Base-by-base conservation (phyloP, 2,113 vertebrate species). In the Mandrillus leucophaeus region DNA sequence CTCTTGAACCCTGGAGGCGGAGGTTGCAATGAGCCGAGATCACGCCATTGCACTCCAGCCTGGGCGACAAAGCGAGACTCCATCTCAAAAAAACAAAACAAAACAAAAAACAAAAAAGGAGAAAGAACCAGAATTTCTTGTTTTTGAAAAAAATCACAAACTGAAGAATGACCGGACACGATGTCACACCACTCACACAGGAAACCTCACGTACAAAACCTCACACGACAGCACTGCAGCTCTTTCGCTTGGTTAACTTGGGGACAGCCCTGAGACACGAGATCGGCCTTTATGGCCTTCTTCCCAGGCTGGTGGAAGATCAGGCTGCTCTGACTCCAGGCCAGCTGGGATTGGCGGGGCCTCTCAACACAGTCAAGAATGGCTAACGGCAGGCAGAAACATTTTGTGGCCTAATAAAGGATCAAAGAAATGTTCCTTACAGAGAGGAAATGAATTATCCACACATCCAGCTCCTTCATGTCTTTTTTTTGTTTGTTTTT, bases 71-170 rank as follows among this genome's bases (percentile, higher is more conserved):
- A 64, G 27, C 27, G 13, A 64, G 61, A 2, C 61, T 64, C 5
- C 27, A 14, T 30, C 27, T 55, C 52, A 20, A 20, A 55, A 6
- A 55, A 55, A 55, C 52, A 55, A 55, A 55, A 55, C 18, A 55
- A 55, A 55, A 55, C 52, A 55, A 55, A 55, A 17, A 55, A 55
- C 18, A 55, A n/a, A 13, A 17, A n/a, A n/a, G 7, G 72, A 48
- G 5, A 20, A 55, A 18, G 35, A 66, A 68, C 43, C 52, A 40
- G 72, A 97, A 72, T 25, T 93, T 82, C 81, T 88, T n/a, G 32
- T 40, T 95, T 98, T 88, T 0, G n/a, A 94, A 84, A 66, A 81
- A 81, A 73, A 23, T 85, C 86, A 94, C 30, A 90, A 92, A 98
- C 43, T 13, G 38, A 73, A 59, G 76, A 95, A 30, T 10, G 79